phyloP scores from a whole-genome alignment of 2,797 vertebrate species.

The Coendou prehensilis region DNA sequence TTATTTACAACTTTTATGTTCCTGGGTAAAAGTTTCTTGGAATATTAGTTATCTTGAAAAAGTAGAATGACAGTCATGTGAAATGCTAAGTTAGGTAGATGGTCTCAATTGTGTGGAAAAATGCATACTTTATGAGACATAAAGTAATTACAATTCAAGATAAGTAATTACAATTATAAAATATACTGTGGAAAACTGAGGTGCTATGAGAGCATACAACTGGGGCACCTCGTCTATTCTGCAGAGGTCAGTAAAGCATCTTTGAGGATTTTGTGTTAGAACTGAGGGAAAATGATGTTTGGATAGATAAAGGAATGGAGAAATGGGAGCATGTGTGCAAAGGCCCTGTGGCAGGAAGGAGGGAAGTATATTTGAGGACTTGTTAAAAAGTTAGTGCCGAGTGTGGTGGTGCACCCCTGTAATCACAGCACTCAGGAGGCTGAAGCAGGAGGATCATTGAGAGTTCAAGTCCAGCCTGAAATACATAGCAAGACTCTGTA shows the following conservation, averaged over 20 bases:
- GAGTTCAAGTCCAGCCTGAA: too few relatives aligned
- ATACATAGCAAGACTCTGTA: too few relatives aligned
- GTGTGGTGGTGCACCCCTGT: too few relatives aligned
- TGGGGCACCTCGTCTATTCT: neutral
- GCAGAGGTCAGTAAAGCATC: conserved; percentile 10
- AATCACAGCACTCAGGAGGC: too few relatives aligned
- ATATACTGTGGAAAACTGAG: neutral
- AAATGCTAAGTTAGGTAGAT: neutral
- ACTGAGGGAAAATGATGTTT: conserved; percentile 21
- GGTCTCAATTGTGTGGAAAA: conserved; percentile 1
- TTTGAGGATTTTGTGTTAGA: conserved; percentile 53
- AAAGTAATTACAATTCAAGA: conserved; percentile 34
- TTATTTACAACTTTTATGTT: conserved; percentile 57
- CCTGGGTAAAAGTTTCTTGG: conserved; percentile 20
- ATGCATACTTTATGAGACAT: conserved; percentile 17
- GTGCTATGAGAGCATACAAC: neutral
- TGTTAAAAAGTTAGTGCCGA: neutral
- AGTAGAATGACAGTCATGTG: neutral
- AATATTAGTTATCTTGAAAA: conserved; percentile 7
- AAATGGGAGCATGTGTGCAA: neutral
- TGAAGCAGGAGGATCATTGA: too few relatives aligned
- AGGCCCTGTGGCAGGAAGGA: neutral
- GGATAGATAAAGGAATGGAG: neutral
- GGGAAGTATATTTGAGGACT: neutral
- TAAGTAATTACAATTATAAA: conserved; percentile 51